Conservation (phyloP, 2,888 invertebrate genomes). For the Pilophorus perplexus region DNA sequence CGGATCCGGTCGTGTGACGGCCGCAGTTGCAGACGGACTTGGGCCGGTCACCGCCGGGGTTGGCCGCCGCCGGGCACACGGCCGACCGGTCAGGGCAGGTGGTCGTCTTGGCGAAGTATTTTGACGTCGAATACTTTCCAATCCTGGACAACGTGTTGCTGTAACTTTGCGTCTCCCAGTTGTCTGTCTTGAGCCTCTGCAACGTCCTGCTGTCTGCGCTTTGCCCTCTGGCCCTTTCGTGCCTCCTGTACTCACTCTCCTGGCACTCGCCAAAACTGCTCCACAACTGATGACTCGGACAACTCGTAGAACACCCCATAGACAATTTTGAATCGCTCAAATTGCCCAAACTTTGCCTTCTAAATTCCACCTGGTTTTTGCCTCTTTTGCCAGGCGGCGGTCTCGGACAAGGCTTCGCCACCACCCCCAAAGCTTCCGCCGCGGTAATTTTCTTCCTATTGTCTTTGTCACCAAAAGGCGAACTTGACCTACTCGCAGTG, state of each 20-base stretch:
- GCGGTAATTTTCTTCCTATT: slow-evolving; percentile 48
- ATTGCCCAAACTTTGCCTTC: slow-evolving; percentile 49
- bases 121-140: slow-evolving; percentile 47
- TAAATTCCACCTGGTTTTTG: slow-evolving; percentile 47
- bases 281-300: slow-evolving; percentile 48
- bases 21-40: slow-evolving; percentile 48
- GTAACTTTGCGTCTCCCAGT: slow-evolving; percentile 46
- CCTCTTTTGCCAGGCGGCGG: slow-evolving; percentile 46
- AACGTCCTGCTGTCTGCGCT: slow-evolving; percentile 49
- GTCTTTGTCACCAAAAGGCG: slow-evolving; percentile 46
- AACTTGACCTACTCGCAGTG: slow-evolving; percentile 47
- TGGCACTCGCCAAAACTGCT: slow-evolving; percentile 49
- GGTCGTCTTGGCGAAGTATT: slow-evolving; percentile 46
- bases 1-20: slow-evolving; percentile 46
- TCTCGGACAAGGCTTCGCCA: slow-evolving; percentile 49
- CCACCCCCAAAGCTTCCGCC: slow-evolving; percentile 49
- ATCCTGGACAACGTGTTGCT: slow-evolving; percentile 47
- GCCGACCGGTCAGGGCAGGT: slow-evolving; percentile 7
- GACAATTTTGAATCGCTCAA: slow-evolving; percentile 49
- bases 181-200: slow-evolving; percentile 47
- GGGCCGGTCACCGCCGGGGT: slow-evolving; percentile 24
- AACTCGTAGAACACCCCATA: slow-evolving; percentile 46
- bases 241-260: slow-evolving; percentile 46
- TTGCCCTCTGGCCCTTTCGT: slow-evolving; percentile 48
- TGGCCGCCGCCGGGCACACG: slow-evolving; percentile 29